Evolutionary conservation across 2,797 vertebrate genomes (phyloP).

Genomic region (Sebastes taczanowskii): DNA sequence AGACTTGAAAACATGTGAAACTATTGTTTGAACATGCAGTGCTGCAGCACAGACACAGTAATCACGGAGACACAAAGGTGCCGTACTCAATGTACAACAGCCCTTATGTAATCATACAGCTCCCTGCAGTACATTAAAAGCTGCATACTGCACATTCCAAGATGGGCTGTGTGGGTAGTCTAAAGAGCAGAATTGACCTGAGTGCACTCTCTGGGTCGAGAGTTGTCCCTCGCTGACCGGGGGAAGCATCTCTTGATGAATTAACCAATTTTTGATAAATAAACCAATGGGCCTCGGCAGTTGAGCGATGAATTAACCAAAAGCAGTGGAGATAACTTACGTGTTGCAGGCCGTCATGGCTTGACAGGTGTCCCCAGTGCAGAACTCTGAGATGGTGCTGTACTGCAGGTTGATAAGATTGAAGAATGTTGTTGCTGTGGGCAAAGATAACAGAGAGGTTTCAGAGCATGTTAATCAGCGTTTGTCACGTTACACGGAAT

Average conservation of each 20-base stretch:
- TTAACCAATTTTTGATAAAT: slow-evolving; percentile 57
- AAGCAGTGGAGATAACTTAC: slow-evolving; percentile 82
- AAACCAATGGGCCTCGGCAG: slow-evolving; percentile 27
- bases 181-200: not conserved
- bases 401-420: slow-evolving; percentile 99
- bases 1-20: not conserved
- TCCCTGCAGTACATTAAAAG: not conserved
- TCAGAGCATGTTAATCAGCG: not conserved
- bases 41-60: not conserved
- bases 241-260: slow-evolving; percentile 19
- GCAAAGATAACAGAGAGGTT: slow-evolving; percentile 1
- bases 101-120: not conserved
- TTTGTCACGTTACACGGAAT: not conserved
- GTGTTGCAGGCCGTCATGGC: slow-evolving; percentile 97
- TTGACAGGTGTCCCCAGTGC: slow-evolving; percentile 96
- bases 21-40: not conserved
- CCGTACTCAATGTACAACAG: not conserved
- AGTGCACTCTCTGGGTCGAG: not conserved
- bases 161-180: not conserved
- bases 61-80: not conserved
- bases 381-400: slow-evolving; percentile 99
- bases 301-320: slow-evolving; percentile 49
- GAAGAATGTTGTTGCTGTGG: slow-evolving; percentile 97
- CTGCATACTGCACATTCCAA: slow-evolving; percentile 8
- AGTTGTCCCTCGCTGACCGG: not conserved